These are phyloP conservation scores for Hirudo medicinalis DNA, from an alignment of 1,140 invertebrate species.

Conservation along the genomic window DNA sequence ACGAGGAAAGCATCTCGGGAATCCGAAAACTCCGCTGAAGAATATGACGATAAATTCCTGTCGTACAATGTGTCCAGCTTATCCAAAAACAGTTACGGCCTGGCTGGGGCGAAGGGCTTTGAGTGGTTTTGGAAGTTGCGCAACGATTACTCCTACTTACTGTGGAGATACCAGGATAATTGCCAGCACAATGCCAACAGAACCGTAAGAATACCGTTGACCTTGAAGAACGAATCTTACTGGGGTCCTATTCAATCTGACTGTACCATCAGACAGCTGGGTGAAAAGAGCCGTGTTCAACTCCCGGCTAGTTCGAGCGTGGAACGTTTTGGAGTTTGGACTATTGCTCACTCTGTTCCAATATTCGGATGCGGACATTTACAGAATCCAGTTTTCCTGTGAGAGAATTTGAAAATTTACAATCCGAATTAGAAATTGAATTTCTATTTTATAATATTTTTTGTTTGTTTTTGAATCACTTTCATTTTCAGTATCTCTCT, in stretches of 20 bases:
- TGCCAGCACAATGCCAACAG: neutral
- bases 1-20: too few species aligned
- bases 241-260: slow-evolving; percentile 1
- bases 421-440: too few species aligned
- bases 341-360: neutral
- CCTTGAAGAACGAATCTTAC: neutral
- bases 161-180: neutral
- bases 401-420: too few species aligned
- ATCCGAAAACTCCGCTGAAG: too few species aligned
- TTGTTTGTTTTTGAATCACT: too few species aligned
- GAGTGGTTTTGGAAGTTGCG: neutral
- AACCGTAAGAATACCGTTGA: neutral
- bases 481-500: too few species aligned
- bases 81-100: too few species aligned
- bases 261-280: neutral
- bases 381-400: too few species aligned
- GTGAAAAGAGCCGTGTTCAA: neutral
- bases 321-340: neutral
- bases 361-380: neutral
- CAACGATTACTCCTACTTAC: neutral
- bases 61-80: too few species aligned
- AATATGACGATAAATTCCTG: too few species aligned
- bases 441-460: too few species aligned
- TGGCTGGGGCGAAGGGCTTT: neutral
- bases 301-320: neutral